Evolutionary conservation across 2,113 vertebrate species (phyloP).

Genomic region (Odobenus rosmarus): DNA sequence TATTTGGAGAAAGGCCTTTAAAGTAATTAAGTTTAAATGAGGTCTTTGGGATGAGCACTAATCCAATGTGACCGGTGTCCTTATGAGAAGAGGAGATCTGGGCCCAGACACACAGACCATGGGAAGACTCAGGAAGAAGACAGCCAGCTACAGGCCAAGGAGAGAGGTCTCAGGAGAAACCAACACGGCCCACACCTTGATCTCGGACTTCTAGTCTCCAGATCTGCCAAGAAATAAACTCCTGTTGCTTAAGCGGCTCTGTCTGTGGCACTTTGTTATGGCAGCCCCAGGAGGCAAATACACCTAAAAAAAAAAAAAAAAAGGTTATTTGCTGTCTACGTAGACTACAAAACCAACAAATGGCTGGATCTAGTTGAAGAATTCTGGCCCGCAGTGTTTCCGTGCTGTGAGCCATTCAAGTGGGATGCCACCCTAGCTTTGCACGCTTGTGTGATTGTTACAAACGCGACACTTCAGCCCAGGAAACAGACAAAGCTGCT

Average conservation of each 20-base stretch:
- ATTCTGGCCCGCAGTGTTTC: background rate
- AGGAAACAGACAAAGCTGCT: slow-evolving; percentile 39
- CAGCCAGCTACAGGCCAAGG: background rate
- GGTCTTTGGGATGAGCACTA: background rate
- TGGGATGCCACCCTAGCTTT: background rate
- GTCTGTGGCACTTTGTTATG: background rate
- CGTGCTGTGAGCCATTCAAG: background rate
- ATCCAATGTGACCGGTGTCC: background rate
- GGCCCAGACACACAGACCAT: background rate
- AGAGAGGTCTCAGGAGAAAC: background rate
- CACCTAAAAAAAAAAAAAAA: background rate
- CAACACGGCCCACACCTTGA: background rate
- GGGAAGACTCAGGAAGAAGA: background rate
- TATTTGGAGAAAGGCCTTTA: background rate
- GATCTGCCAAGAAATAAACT: background rate
- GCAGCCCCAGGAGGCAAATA: background rate
- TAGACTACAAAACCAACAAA: background rate
- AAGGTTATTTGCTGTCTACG: background rate
- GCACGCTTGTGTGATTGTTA: background rate
- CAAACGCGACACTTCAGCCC: background rate
- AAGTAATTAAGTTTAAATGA: background rate
- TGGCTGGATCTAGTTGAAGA: background rate
- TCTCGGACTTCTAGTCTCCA: background rate
- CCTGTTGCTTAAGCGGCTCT: background rate
- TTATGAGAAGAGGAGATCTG: background rate